Conservation (phyloP, 2,113 vertebrate genomes). For the Brevimyrus niger region DNA sequence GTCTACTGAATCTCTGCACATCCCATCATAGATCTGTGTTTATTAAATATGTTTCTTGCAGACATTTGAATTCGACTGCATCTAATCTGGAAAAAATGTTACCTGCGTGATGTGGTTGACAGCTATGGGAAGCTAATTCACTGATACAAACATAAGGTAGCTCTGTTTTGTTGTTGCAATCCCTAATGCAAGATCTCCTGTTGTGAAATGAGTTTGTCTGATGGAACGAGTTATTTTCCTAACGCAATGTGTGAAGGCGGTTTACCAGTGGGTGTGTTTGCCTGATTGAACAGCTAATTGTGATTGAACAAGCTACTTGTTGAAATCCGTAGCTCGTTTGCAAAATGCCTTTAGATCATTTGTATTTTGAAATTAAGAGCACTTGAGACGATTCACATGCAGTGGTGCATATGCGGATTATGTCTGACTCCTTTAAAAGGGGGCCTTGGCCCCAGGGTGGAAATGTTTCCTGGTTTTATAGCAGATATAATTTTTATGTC, state of each 20-base stretch:
- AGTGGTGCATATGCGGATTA: neutral
- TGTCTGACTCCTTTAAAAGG: neutral
- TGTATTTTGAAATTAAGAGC: constrained; percentile 6
- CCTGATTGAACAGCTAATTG: neutral
- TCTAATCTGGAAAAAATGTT: neutral
- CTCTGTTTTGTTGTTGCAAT: neutral
- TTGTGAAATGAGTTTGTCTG: neutral
- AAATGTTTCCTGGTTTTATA: neutral
- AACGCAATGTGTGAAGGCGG: neutral
- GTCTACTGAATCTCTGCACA: neutral
- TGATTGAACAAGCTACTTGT: constrained; percentile 2
- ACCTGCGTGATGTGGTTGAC: neutral
- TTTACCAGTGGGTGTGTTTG: neutral
- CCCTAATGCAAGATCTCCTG: neutral
- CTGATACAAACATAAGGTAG: neutral
- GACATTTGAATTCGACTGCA: neutral
- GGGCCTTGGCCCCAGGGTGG: neutral
- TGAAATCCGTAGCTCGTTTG: neutral
- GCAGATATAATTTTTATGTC: constrained; percentile 11
- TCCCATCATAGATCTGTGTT: neutral
- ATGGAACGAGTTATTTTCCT: neutral
- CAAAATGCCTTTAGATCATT: neutral
- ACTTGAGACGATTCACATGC: neutral
- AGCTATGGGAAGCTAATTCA: neutral
- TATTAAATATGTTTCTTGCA: neutral